Evolutionary conservation across 2,113 vertebrate genomes (phyloP), one percentile per base, ranked within the genome.

Genomic region (Cinclus mexicanus): DNA sequence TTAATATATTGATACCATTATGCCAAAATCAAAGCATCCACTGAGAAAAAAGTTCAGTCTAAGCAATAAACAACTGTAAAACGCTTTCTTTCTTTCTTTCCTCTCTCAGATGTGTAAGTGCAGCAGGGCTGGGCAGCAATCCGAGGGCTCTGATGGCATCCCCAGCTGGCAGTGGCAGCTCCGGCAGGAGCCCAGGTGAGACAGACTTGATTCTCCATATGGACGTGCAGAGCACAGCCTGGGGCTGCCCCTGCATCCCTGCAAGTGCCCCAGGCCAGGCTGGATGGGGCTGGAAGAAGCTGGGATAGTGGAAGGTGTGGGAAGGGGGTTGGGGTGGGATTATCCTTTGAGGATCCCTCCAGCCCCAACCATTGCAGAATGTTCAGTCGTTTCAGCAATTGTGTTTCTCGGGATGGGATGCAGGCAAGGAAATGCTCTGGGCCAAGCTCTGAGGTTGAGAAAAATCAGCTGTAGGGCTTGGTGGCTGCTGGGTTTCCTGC

Each of bases 91-190:
- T 37, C 41, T 9, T 9, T 12, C 1, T n/a, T 71, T 80, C 4
- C 81, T 52, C 22, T 29, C 71, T 67, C n/a, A 39, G 11, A 3
- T 3, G 19, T 5, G 2, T 2, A 9, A 14, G 11, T 3, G 7
- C 61, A 79, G 42, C 25, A 42, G 18, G 6, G 25, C 33, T 35
- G 64, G 57, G 23, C n/a, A 26, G 1, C 1, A 3, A 3, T 2
- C 42, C 3, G 37, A 19, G 8, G 0, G 6, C 4, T 3, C 8
- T 1, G 3, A 4, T 9, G 64, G 21, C 22, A 1, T 20, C 22
- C 33, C 1, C 14, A 14, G 7, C 19, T 1, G 3, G 56, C 44
- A 24, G 49, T 11, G 41, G 14, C 44, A 42, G 0, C 2, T 4
- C 49, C 20, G 47, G 0, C 33, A 2, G 2, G 0, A 4, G 11